Evolutionary conservation across 2,113 vertebrate species (phyloP).

Genomic region (Chionodraco myersi): DNA sequence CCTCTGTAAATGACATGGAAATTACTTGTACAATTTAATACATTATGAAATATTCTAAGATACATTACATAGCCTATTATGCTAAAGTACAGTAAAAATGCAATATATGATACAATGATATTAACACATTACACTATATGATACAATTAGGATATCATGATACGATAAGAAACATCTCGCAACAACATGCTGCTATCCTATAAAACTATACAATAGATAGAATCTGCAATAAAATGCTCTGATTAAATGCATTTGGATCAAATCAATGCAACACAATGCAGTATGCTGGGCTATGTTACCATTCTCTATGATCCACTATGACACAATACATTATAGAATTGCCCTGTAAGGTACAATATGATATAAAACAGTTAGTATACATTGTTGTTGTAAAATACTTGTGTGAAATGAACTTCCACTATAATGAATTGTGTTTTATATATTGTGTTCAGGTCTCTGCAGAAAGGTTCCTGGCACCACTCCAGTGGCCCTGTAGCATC

Average conservation of each 20-base stretch:
- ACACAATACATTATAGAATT: background rate
- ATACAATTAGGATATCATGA: background rate
- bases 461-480: conserved; percentile 84
- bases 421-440: background rate
- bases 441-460: conserved; percentile 73
- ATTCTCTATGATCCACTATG: too few relatives aligned
- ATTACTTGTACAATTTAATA: background rate
- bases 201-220: background rate
- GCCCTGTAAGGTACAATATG: background rate
- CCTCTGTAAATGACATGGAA: background rate
- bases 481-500: conserved; percentile 77
- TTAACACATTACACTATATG: background rate
- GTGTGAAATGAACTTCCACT: background rate
- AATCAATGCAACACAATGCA: too few relatives aligned
- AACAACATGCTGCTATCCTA: background rate
- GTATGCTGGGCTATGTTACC: too few relatives aligned
- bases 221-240: background rate
- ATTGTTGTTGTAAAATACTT: background rate
- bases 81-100: background rate
- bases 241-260: too few relatives aligned
- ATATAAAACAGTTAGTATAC: background rate
- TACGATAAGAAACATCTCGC: too few relatives aligned
- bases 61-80: background rate
- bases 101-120: background rate
- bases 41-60: background rate